phyloP scores from a whole-genome alignment of 2,888 invertebrate species.

The Leptinotarsa haldemani region DNA sequence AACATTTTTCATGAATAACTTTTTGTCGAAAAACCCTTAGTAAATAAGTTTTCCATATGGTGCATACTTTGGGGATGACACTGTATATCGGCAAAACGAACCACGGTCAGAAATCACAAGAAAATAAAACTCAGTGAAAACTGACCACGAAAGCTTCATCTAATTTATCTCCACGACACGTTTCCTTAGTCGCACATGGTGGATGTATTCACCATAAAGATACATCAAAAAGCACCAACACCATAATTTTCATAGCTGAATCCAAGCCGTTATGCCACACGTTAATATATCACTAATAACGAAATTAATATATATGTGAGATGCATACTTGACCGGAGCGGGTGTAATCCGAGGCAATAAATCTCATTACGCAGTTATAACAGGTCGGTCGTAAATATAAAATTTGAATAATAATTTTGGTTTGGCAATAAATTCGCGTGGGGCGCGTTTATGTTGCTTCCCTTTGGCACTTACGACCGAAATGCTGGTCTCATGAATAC shows the following conservation, averaged over 20 bases:
- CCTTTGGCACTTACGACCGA: constrained; percentile 7
- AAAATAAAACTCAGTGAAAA: not conserved
- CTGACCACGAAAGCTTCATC: no score
- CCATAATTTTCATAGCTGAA: constrained; percentile 12
- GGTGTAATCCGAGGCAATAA: constrained; percentile 47
- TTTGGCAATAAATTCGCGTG: constrained; percentile 44
- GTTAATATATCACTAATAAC: constrained; percentile 21
- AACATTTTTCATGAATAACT: no score
- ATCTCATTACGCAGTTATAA: constrained; percentile 50
- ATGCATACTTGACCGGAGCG: constrained; percentile 44
- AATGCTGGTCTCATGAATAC: constrained; percentile 15
- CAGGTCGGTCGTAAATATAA: constrained; percentile 51
- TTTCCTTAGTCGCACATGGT: no score
- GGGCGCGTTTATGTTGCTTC: constrained; percentile 21
- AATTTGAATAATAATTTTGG: constrained; percentile 49
- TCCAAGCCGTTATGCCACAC: constrained; percentile 11
- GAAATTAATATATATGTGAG: constrained; percentile 40
- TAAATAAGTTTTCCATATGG: no score
- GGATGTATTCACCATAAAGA: not conserved
- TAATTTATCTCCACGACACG: no score
- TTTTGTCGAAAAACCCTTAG: no score
- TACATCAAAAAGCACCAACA: not conserved
- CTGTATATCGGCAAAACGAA: no score
- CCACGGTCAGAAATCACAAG: no score
- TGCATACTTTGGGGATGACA: no score